These are phyloP conservation scores for Apostichopus californicus DNA, from an alignment of 35 echinoderm and acorn worm genomes.

Conservation along the genomic window DNA sequence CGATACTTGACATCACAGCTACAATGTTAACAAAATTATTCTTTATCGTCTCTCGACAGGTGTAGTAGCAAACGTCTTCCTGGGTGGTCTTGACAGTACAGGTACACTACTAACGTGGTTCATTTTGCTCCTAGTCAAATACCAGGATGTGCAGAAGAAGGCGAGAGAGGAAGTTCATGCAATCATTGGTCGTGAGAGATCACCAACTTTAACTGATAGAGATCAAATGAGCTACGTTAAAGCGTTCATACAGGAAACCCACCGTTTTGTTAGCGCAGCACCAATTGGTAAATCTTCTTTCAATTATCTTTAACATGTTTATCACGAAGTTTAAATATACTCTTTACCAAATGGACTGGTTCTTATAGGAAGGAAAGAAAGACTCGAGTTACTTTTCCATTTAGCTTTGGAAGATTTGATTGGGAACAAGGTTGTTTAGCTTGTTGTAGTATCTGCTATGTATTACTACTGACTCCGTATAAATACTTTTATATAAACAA, in stretches of 20 bases:
- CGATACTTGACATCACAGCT: no score
- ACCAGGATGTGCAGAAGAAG: conserved; percentile 31
- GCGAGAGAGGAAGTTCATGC: conserved; percentile 13
- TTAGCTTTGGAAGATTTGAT: no score
- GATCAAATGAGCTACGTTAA: background rate
- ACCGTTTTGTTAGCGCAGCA: background rate
- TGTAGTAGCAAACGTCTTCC: background rate
- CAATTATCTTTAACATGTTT: no score
- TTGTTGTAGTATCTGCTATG: no score
- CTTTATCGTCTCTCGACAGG: background rate
- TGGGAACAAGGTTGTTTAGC: no score
- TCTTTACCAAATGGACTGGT: no score
- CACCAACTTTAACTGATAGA: conserved; percentile 32
- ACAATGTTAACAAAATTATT: no score
- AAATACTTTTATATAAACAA: no score
- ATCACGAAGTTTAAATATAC: no score
- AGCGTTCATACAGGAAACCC: conserved; percentile 19
- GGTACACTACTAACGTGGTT: background rate
- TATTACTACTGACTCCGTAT: no score
- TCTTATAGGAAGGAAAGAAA: no score
- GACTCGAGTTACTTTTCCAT: no score
- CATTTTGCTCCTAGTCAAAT: background rate
- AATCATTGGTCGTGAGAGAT: background rate
- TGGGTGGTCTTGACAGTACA: conserved; percentile 16
- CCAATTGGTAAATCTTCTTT: background rate